Evolutionary conservation across 2,888 invertebrate species (phyloP).

Genomic region (Rotaria sp.): DNA sequence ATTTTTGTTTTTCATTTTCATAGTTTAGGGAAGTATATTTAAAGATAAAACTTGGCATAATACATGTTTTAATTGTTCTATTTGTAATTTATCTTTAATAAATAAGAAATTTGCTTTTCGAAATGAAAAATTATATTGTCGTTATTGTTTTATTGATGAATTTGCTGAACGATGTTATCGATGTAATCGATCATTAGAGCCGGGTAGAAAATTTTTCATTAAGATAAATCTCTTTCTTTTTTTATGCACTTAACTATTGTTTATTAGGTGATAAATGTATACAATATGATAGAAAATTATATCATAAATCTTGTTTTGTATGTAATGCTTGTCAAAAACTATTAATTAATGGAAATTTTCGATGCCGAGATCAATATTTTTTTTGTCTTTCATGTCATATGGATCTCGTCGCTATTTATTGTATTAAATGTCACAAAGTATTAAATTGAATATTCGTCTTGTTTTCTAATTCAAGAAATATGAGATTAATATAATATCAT

Average conservation of each 20-base stretch:
- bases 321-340: not conserved
- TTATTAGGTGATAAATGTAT: not conserved
- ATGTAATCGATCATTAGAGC: slow-evolving; percentile 1
- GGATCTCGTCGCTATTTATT: not conserved
- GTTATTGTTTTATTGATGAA: not conserved
- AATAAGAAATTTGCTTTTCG: not conserved
- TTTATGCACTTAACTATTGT: not conserved
- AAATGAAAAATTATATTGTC: slow-evolving; percentile 22
- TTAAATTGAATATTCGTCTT: not conserved
- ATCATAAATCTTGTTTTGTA: not conserved
- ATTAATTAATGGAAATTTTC: not conserved
- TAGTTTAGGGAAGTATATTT: not conserved
- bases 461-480: not conserved
- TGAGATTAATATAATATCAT: not conserved
- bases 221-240: not conserved
- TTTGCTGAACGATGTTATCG: not conserved
- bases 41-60: slow-evolving; percentile 7
- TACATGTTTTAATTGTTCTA: slow-evolving; percentile 7
- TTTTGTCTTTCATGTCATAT: not conserved
- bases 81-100: not conserved
- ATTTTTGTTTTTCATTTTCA: not conserved
- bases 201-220: not conserved
- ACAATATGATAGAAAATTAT: not conserved
- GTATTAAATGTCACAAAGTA: slow-evolving; percentile 17
- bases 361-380: not conserved